These are phyloP conservation scores for Sebastes minor DNA, from an alignment of 2,797 vertebrate genomes.

Conservation along the genomic window DNA sequence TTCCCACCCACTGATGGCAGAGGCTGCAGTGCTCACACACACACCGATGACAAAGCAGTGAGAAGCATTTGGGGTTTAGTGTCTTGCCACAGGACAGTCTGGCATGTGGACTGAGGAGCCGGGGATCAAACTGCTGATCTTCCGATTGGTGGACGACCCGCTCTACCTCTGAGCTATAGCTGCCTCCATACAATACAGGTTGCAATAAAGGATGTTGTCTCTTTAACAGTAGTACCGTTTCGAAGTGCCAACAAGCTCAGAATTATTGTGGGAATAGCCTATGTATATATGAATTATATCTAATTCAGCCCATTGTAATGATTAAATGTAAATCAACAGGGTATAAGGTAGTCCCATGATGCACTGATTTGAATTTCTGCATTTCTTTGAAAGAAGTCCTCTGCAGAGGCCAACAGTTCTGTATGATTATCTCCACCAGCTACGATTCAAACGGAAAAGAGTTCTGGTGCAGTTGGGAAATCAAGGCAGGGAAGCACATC, in stretches of 20 bases:
- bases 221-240: not conserved
- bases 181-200: too few species aligned
- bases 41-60: too few species aligned
- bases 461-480: slow-evolving; percentile 55
- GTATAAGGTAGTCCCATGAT: not conserved
- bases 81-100: too few species aligned
- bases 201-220: not conserved
- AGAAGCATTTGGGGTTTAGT: too few species aligned
- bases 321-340: slow-evolving; percentile 20
- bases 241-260: not conserved
- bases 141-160: too few species aligned
- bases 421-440: slow-evolving; percentile 40
- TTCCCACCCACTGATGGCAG: too few species aligned
- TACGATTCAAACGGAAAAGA: slow-evolving; percentile 28
- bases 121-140: too few species aligned
- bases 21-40: too few species aligned
- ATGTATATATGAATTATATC: not conserved
- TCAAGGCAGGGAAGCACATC: slow-evolving; percentile 49
- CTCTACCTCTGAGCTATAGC: too few species aligned
- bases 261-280: not conserved
- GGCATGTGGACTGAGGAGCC: too few species aligned
- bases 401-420: not conserved
- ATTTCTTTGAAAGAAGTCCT: slow-evolving; percentile 6
- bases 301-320: not conserved
- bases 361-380: slow-evolving; percentile 19